A percentile compares a stretch with the other conserved stretches of the same genome.
These are phyloP conservation scores for Heliconius congener DNA, from an alignment of 1,140 invertebrate genomes.

Conservation along the genomic window DNA sequence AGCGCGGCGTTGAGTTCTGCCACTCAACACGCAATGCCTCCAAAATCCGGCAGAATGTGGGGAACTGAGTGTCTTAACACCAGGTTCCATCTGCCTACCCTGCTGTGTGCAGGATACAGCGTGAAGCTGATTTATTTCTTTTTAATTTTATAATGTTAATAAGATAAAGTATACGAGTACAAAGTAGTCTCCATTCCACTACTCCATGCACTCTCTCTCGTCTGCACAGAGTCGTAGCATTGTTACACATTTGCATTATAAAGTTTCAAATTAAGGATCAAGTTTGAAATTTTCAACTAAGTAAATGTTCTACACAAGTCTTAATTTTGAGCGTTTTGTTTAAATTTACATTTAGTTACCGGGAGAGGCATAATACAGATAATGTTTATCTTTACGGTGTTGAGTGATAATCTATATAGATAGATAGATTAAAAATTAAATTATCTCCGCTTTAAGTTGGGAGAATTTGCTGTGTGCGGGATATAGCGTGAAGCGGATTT, in stretches of 20 bases:
- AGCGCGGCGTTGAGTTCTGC: no score
- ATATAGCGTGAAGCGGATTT: no score
- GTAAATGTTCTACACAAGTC: not conserved
- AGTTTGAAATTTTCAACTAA: conserved; percentile 3
- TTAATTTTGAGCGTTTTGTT: not conserved
- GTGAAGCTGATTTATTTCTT: no score
- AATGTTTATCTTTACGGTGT: not conserved
- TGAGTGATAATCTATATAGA: not conserved
- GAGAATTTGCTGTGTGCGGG: no score
- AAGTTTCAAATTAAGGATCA: not conserved
- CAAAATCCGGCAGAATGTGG: no score
- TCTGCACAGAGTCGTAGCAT: not conserved
- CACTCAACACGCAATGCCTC: no score
- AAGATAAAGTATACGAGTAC: not conserved
- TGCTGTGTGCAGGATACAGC: no score
- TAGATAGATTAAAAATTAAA: no score
- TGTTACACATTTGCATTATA: conserved; percentile 6
- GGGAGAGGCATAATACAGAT: not conserved
- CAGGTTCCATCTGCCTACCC: no score
- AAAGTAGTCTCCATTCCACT: not conserved
- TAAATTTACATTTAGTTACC: not conserved
- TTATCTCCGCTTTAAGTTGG: no score
- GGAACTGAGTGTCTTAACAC: no score
- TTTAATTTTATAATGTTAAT: no score
- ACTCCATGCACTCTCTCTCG: not conserved